Conservation (phyloP, 2,888 invertebrate species). For the Sarcophaga carnaria region DNA sequence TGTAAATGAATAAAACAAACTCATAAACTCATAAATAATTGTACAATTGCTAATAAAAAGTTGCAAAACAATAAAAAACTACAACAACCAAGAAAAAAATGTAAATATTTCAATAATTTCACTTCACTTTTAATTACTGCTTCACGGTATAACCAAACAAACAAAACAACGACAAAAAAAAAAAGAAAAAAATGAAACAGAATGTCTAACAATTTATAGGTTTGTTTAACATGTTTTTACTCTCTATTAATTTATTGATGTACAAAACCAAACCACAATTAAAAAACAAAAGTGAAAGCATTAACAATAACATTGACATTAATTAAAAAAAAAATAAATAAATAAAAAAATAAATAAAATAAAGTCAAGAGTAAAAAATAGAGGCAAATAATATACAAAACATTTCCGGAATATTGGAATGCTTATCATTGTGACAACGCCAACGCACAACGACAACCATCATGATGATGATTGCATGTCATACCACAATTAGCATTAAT, state of each 20-base stretch:
- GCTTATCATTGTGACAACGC: conserved; percentile 18
- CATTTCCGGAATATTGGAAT: conserved; percentile 6
- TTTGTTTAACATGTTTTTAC: conserved; percentile 45
- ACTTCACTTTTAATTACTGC: conserved; percentile 33
- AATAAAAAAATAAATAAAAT: no score
- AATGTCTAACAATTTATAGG: conserved; percentile 39
- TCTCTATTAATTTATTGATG: conserved; percentile 7
- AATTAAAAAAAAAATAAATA: conserved; percentile 56
- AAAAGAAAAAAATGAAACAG: background rate
- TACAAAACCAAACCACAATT: conserved; percentile 49
- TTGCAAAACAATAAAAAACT: background rate
- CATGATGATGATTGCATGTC: conserved; percentile 64
- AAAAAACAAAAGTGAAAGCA: conserved; percentile 52
- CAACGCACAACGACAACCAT: conserved; percentile 31
- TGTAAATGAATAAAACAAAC: no score
- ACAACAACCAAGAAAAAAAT: background rate
- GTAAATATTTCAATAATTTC: conserved; percentile 4
- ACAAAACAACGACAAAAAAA: no score
- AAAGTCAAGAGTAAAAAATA: no score
- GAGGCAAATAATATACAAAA: conserved; percentile 11
- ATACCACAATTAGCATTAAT: conserved; percentile 62
- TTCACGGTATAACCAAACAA: background rate
- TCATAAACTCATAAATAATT: no score
- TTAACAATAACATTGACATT: conserved; percentile 63
- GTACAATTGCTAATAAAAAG: background rate